Percentiles rank a stretch among this genome's conserved stretches.
Conservation (phyloP, 2,888 invertebrate genomes). For the Sesia bembeciformis region DNA sequence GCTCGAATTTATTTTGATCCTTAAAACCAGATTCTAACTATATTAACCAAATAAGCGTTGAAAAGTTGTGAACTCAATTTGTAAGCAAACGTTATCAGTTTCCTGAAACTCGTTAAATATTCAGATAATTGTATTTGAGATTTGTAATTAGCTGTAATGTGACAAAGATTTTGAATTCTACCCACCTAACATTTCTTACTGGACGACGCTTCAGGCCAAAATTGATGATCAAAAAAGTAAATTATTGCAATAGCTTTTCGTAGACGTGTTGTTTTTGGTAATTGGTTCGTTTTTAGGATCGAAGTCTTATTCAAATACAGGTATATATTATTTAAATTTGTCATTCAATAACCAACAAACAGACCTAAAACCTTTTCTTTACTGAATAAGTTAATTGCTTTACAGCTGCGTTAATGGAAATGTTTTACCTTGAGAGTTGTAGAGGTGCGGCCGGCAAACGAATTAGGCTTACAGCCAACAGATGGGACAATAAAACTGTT, state of each 20-base stretch:
- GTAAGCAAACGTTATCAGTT: too few species aligned
- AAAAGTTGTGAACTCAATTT: too few species aligned
- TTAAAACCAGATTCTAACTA: too few species aligned
- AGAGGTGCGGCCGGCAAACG: slow-evolving; percentile 22
- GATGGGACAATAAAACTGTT: slow-evolving; percentile 35
- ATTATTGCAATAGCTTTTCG: not conserved
- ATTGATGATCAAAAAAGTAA: not conserved
- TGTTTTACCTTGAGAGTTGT: not conserved
- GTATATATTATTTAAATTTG: too few species aligned
- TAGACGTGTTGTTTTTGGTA: not conserved
- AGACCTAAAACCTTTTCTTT: not conserved
- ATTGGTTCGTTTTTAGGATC: too few species aligned
- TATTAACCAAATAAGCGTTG: too few species aligned
- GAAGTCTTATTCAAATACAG: too few species aligned
- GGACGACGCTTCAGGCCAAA: not conserved
- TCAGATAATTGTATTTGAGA: slow-evolving; percentile 1
- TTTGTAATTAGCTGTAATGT: slow-evolving; percentile 13
- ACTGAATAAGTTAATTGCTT: not conserved
- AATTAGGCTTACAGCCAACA: slow-evolving; percentile 60
- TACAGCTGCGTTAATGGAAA: not conserved
- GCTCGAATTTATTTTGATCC: too few species aligned
- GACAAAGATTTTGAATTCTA: slow-evolving; percentile 5
- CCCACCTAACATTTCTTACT: not conserved
- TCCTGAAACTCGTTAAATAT: too few species aligned
- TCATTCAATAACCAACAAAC: too few species aligned